These are phyloP conservation scores for Carcinoscorpius rotundicauda DNA, from an alignment of 1,140 invertebrate species.

Conservation along the genomic window DNA sequence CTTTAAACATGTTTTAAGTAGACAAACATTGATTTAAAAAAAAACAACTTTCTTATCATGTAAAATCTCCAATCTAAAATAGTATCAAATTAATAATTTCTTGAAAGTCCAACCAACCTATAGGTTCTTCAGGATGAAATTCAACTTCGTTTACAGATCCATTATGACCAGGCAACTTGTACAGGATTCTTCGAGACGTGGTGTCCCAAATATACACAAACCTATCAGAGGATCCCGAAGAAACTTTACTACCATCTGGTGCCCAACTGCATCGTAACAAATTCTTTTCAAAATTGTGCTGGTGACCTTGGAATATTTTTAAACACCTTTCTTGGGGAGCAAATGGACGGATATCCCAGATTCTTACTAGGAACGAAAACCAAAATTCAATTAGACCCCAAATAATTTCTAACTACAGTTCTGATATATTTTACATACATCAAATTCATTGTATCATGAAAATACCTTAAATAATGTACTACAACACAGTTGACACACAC, in stretches of 20 bases:
- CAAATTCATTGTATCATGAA: too few relatives aligned
- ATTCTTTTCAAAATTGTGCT: slow-evolving; percentile 98
- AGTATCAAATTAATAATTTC: too few relatives aligned
- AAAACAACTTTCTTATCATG: too few relatives aligned
- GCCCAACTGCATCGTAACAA: slow-evolving; percentile 80
- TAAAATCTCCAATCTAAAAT: too few relatives aligned
- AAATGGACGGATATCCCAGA: slow-evolving; percentile 58
- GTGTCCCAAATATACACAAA: slow-evolving; percentile 97
- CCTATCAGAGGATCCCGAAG: slow-evolving; percentile 86
- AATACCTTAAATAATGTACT: too few relatives aligned
- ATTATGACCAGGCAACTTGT: slow-evolving; percentile 95
- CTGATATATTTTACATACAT: too few relatives aligned
- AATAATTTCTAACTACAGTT: too few relatives aligned
- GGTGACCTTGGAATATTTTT: slow-evolving; percentile 84
- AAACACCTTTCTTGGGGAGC: slow-evolving; percentile 80
- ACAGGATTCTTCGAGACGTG: slow-evolving; percentile 68
- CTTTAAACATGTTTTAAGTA: too few relatives aligned
- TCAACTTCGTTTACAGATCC: slow-evolving; percentile 94
- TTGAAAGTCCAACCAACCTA: slow-evolving; percentile 43
- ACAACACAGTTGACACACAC: too few relatives aligned
- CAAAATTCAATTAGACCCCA: too few relatives aligned
- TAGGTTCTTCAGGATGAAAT: slow-evolving; percentile 91
- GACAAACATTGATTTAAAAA: too few relatives aligned
- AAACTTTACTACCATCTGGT: slow-evolving; percentile 65
- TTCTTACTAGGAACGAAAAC: slow-evolving; percentile 33